These are phyloP conservation scores for Moxostoma hubbsi DNA, from an alignment of 2,797 vertebrate species.

Conservation along the genomic window DNA sequence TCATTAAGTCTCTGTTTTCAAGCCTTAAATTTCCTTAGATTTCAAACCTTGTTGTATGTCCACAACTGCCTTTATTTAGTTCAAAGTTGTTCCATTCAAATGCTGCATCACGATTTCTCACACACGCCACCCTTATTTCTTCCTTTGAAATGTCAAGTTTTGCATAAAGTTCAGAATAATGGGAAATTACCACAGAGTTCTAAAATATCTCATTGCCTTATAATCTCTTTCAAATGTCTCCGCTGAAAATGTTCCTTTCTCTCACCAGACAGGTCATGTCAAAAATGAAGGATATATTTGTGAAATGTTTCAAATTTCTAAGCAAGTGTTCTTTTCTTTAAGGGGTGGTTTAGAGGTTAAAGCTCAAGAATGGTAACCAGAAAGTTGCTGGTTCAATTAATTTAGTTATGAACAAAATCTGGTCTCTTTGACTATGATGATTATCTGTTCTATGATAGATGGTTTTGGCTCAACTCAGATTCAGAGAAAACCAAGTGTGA, in stretches of 20 bases:
- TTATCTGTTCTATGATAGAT: too few relatives aligned
- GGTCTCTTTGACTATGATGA: too few relatives aligned
- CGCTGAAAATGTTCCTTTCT: background rate
- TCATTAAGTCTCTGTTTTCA: background rate
- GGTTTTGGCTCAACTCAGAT: too few relatives aligned
- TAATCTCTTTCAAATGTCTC: conserved; percentile 38
- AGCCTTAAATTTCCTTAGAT: background rate
- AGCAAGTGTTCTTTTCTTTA: background rate
- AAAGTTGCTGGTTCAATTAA: too few relatives aligned
- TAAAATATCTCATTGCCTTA: conserved; percentile 16
- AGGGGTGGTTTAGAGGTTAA: background rate
- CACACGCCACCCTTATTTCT: conserved; percentile 25
- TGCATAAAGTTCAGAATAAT: conserved; percentile 49
- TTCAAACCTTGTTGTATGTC: background rate
- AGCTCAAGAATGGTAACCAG: too few relatives aligned
- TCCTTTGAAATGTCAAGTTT: conserved; percentile 54
- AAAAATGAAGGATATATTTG: background rate
- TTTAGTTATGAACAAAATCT: too few relatives aligned
- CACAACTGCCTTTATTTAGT: conserved; percentile 26
- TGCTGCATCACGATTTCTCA: background rate
- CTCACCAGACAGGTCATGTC: background rate
- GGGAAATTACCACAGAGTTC: conserved; percentile 37
- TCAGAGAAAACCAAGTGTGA: too few relatives aligned
- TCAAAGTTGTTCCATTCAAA: background rate
- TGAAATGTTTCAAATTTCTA: background rate